These are phyloP conservation scores for Aurelia sp. DNA, from an alignment of 30 jellyfish, hydroid and myxozoan genomes.

Conservation along the genomic window DNA sequence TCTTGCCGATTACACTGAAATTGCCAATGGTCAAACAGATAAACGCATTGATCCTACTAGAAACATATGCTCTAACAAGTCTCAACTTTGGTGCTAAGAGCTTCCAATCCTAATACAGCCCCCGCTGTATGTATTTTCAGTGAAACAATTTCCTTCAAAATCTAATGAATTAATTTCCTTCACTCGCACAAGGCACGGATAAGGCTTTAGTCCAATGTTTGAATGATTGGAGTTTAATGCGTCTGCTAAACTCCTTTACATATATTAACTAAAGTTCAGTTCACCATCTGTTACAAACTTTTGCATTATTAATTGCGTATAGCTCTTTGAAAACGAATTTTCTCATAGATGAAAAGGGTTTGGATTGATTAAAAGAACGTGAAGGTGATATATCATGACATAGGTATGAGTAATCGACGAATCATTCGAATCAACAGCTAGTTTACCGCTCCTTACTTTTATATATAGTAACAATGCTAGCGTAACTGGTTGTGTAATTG, in stretches of 20 bases:
- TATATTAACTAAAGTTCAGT: slow-evolving; percentile 13
- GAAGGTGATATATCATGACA: neutral
- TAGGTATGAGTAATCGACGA: neutral
- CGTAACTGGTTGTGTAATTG: neutral
- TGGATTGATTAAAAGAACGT: neutral
- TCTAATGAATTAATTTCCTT: no score
- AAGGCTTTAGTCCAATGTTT: no score
- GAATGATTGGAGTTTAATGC: no score
- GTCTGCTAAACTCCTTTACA: neutral
- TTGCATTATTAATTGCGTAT: slow-evolving; percentile 26
- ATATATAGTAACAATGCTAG: neutral
- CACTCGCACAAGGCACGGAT: no score
- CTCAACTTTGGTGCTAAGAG: neutral
- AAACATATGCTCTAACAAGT: slow-evolving; percentile 36
- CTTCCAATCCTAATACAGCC: neutral
- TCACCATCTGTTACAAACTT: slow-evolving; percentile 58
- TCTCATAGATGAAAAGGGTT: slow-evolving; percentile 44
- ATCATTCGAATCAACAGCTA: no score
- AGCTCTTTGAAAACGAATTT: slow-evolving; percentile 40
- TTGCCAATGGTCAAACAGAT: slow-evolving; percentile 25
- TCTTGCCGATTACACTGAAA: slow-evolving; percentile 22
- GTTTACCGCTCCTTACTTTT: no score
- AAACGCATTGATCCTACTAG: slow-evolving; percentile 19
- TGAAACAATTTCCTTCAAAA: no score
- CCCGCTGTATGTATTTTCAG: no score